Conservation (phyloP, 1,140 invertebrate genomes). For the Drosophila parabipectinata region DNA sequence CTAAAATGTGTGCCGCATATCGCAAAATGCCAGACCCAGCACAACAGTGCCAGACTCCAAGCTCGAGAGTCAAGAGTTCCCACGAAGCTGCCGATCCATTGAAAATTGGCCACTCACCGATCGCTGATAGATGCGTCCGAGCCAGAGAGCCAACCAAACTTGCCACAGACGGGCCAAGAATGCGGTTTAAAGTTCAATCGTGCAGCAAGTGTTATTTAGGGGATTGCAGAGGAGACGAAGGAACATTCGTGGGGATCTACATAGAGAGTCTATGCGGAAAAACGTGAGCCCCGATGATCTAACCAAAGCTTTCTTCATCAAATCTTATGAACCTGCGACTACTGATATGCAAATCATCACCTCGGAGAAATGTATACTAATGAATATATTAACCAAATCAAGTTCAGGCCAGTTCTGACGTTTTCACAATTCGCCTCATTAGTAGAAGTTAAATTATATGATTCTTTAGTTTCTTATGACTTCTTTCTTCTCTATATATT, state of each 20-base stretch:
- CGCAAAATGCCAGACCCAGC: conserved; percentile 64
- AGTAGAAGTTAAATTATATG: conserved; percentile 33
- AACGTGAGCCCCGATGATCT: conserved; percentile 34
- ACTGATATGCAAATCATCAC: conserved; percentile 68
- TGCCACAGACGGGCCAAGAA: conserved; percentile 58
- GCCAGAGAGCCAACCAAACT: conserved; percentile 9
- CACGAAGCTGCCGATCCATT: conserved; percentile 54
- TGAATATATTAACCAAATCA: conserved; percentile 71
- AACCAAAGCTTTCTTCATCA: conserved; percentile 42
- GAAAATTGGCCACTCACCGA: conserved; percentile 65
- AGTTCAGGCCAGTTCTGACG: conserved; percentile 45
- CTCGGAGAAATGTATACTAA: conserved; percentile 68
- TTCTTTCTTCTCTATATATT: conserved; percentile 3
- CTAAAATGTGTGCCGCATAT: conserved; percentile 68
- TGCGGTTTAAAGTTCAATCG: conserved; percentile 82
- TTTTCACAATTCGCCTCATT: conserved; percentile 70
- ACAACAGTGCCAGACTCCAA: conserved; percentile 1
- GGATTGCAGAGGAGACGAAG: conserved; percentile 16
- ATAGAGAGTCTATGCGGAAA: conserved; percentile 3
- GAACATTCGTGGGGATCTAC: conserved; percentile 18
- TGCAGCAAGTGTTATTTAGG: conserved; percentile 75
- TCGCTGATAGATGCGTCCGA: conserved; percentile 66
- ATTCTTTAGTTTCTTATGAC: conserved; percentile 15
- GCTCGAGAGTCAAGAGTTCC: conserved; percentile 66
- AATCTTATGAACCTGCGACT: conserved; percentile 48